These are phyloP conservation scores for Rhea americana DNA, from an alignment of 2,113 vertebrate genomes.

Conservation along the genomic window DNA sequence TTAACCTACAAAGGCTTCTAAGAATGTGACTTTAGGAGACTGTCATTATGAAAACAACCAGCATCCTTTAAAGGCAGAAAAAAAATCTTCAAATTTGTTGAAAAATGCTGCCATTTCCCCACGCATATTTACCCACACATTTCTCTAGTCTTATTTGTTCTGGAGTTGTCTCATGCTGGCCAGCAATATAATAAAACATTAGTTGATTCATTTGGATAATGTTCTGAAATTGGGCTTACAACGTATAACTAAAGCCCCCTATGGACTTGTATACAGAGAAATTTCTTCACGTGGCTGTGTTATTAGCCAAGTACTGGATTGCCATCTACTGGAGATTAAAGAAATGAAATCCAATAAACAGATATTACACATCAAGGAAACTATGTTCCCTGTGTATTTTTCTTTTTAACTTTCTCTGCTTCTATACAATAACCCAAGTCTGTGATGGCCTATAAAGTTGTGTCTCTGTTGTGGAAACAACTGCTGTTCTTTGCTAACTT, in stretches of 20 bases:
- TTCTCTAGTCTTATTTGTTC: neutral
- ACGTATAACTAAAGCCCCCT: neutral
- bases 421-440: neutral
- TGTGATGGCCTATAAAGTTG: neutral
- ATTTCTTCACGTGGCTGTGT: neutral
- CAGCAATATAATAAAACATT: neutral
- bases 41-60: neutral
- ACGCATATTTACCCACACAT: neutral
- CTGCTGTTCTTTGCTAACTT: neutral
- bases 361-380: neutral
- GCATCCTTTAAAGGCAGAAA: neutral
- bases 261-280: neutral
- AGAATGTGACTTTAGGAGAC: neutral
- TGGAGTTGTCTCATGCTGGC: neutral
- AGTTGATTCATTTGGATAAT: neutral
- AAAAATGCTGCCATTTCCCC: neutral
- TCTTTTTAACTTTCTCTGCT: neutral
- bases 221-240: neutral
- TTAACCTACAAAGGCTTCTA: neutral
- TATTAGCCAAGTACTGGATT: conserved; percentile 42
- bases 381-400: neutral
- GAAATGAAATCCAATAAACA: neutral
- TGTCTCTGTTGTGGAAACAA: neutral
- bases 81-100: neutral
- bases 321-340: conserved; percentile 67